Evolutionary conservation across 2,113 vertebrate species (phyloP).

Genomic region (Oplegnathus fasciatus): DNA sequence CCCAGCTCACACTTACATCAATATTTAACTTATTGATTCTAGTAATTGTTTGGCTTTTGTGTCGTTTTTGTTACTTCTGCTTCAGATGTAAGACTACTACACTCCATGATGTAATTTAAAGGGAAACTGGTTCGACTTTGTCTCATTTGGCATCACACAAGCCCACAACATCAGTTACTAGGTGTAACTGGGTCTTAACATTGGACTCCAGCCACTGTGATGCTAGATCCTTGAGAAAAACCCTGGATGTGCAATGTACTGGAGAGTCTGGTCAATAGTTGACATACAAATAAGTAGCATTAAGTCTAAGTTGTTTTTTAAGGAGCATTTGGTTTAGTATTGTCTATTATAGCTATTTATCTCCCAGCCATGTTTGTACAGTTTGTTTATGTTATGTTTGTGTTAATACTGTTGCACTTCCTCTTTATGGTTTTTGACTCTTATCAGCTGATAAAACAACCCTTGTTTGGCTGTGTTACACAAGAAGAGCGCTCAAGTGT

Average conservation of each 20-base stretch:
- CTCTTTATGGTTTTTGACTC: conserved; percentile 10
- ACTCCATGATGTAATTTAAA: background rate
- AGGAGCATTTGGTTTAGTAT: background rate
- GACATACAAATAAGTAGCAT: background rate
- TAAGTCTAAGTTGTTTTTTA: background rate
- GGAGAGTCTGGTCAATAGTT: background rate
- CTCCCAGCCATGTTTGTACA: background rate
- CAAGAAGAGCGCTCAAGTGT: background rate
- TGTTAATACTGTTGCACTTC: conserved; percentile 13
- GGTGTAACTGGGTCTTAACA: background rate
- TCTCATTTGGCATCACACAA: no score
- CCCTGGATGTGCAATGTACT: background rate
- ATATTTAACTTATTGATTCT: no score
- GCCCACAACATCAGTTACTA: no score
- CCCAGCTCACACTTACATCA: no score
- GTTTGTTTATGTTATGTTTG: conserved; percentile 17
- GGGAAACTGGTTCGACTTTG: no score
- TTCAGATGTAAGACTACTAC: no score
- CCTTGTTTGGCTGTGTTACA: background rate
- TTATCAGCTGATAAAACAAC: conserved; percentile 9
- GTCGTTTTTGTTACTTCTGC: no score
- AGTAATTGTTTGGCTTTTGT: no score
- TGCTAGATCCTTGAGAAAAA: background rate
- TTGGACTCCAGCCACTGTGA: background rate
- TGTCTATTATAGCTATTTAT: background rate